Conservation (phyloP, 2,888 invertebrate species). For the Stictocephala bisonia region DNA sequence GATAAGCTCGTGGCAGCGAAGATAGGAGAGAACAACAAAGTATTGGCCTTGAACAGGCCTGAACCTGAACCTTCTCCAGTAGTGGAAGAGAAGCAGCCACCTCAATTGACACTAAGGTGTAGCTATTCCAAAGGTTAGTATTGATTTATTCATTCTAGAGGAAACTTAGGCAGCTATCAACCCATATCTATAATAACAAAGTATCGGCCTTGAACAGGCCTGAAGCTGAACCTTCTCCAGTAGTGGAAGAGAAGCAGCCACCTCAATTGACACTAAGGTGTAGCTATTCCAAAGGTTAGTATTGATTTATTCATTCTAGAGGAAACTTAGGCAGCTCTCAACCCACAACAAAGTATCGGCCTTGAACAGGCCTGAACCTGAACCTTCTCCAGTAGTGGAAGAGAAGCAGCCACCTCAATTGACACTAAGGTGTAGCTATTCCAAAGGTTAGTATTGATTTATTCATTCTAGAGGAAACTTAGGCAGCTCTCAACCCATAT, state of each 20-base stretch:
- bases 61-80: conserved; percentile 52
- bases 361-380: conserved; percentile 54
- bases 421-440: conserved; percentile 62
- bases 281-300: too few relatives aligned
- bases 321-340: too few relatives aligned
- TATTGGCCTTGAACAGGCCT: conserved; percentile 59
- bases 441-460: conserved; percentile 24
- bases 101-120: conserved; percentile 63
- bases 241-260: too few relatives aligned
- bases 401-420: conserved; percentile 61
- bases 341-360: conserved; percentile 63
- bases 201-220: too few relatives aligned
- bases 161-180: too few relatives aligned
- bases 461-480: too few relatives aligned
- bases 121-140: conserved; percentile 33
- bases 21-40: conserved; percentile 65
- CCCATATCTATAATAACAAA: too few relatives aligned
- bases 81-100: conserved; percentile 60
- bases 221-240: too few relatives aligned
- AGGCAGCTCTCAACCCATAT: too few relatives aligned
- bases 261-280: too few relatives aligned
- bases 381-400: conserved; percentile 53
- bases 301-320: too few relatives aligned
- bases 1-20: conserved; percentile 63
- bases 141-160: too few relatives aligned